These are phyloP conservation scores for Temnothorax longispinosus DNA, from an alignment of 1,140 invertebrate genomes.

Conservation along the genomic window DNA sequence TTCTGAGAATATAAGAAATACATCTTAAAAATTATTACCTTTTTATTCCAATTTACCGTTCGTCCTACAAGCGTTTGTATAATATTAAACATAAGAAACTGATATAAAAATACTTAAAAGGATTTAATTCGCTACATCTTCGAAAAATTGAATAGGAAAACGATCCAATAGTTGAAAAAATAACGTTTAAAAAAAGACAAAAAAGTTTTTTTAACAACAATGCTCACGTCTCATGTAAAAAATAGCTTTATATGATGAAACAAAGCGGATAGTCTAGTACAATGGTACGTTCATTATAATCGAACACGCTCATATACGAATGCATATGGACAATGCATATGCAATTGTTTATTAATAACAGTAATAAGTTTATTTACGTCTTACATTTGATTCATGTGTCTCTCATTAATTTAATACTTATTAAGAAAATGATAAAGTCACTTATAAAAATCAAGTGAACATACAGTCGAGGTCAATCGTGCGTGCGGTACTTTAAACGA, in stretches of 20 bases:
- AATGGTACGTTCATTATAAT: not conserved
- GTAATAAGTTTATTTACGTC: not conserved
- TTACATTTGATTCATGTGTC: not conserved
- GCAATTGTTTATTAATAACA: not conserved
- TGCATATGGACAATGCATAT: not conserved
- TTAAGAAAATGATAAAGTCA: not conserved
- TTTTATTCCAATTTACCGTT: not conserved
- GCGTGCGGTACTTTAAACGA: constrained; percentile 7
- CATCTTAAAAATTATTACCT: not conserved
- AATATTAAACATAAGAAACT: not conserved
- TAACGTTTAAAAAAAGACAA: not conserved
- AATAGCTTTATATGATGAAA: constrained; percentile 6
- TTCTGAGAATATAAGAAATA: not conserved
- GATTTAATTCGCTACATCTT: not conserved
- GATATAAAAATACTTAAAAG: not conserved
- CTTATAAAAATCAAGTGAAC: not conserved
- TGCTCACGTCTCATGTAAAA: not conserved
- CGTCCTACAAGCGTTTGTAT: not conserved
- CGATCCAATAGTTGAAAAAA: not conserved
- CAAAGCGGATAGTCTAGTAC: not conserved
- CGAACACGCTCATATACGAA: not conserved
- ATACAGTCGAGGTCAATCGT: not conserved
- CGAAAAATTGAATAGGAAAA: not conserved
- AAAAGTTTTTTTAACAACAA: not conserved
- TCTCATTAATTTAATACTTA: not conserved